Conservation (phyloP, 2,888 invertebrate species). For the Philonicus albiceps region DNA sequence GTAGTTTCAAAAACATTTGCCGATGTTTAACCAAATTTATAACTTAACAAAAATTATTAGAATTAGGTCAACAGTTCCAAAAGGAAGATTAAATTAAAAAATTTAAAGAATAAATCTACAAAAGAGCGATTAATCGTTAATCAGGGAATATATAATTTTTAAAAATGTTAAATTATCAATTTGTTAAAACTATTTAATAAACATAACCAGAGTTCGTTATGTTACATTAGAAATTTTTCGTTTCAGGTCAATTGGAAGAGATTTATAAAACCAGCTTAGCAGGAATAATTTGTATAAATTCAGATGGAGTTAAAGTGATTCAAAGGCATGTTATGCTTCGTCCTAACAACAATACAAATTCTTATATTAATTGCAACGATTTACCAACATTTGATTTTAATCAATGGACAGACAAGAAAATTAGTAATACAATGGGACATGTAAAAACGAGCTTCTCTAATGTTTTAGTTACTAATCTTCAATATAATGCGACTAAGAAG, state of each 20-base stretch:
- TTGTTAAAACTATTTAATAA: no score
- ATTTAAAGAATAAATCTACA: no score
- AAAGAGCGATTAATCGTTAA: no score
- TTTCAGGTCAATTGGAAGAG: constrained; percentile 77
- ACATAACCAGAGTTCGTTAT: background rate
- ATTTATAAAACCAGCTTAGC: constrained; percentile 80
- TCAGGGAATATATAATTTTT: no score
- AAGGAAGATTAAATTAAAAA: background rate
- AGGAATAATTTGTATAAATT: constrained; percentile 79
- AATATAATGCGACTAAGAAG: background rate
- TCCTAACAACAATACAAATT: constrained; percentile 66
- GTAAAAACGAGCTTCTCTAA: background rate
- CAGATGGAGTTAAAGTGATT: constrained; percentile 70
- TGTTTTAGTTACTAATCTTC: background rate
- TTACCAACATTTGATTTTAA: constrained; percentile 68
- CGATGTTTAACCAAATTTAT: no score
- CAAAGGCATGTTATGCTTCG: constrained; percentile 78
- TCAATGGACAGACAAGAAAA: constrained; percentile 66
- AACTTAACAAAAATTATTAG: no score
- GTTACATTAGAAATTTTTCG: background rate
- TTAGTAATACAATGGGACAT: background rate
- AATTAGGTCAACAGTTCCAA: no score
- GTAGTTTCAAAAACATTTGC: no score
- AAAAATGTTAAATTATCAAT: no score
- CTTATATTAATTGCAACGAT: constrained; percentile 70